Evolutionary conservation across 2,113 vertebrate species (phyloP), one percentile per base, ranked within the genome.

Genomic region (Sander vitreus): DNA sequence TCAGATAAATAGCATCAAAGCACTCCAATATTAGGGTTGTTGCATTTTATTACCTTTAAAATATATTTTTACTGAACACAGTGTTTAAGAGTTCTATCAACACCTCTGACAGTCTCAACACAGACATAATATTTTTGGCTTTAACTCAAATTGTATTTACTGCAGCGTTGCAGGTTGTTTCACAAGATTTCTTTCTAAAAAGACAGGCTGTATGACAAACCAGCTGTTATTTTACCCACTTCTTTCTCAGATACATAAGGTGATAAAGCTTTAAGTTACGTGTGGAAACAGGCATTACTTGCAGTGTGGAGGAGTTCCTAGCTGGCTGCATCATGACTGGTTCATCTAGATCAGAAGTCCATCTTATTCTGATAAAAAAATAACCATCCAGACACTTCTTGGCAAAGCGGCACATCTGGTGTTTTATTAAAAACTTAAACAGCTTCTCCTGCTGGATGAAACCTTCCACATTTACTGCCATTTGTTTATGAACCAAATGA

Each of bases 391-490:
- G 16, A 76, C 33, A 12, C 72, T 70, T 43, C 39, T 9, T 69
- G 73, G 81, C 84, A 85, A 57, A 55, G 73, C 8, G 1, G 53
- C 75, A 79, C 39, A 73, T 48, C 43, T 59, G 68, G 70, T 0
- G 18, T 65, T 79, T 77, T 6, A 77, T 36, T 69, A 39, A 55
- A 58, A 66, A 63, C 75, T 68, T 1, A 43, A 75, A 81, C 84
- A 69, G 59, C 54, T 8, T 59, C 80, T 70, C 47, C 58, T 59
- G 79, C 84, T 78, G 78, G 6, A 67, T 3, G 27, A 57, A 51
- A 51, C 30, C 50, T 19, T 53, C 50, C 54, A 64, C 50, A 39
- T 51, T 60, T 0, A n/a, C 6, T 4, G 39, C 18, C 4, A 11
- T 36, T 39, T 39, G 30, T 39, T 8, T 4, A 15, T 14, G 21